Base-by-base conservation (phyloP, 2,888 invertebrate genomes). In the Oegoconia quadripuncta region DNA sequence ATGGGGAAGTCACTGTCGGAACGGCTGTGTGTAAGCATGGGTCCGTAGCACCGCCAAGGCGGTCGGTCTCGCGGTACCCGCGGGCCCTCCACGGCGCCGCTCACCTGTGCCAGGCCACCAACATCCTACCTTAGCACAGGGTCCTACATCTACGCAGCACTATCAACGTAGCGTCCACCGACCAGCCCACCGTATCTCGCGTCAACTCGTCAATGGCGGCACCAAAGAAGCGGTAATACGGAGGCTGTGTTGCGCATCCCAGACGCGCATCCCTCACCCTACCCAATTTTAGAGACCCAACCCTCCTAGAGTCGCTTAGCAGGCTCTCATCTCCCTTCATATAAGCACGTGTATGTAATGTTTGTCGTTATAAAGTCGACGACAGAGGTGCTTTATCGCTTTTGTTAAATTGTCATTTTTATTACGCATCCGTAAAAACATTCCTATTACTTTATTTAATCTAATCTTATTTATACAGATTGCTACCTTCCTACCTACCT, bases 1-100 rank as follows among this genome's bases (percentile, higher is more conserved):
- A 93, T 91, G 65, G 94, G 94, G 84, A 94, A 94, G 83, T 94
- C 94, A 68, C 94, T 93, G 74, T 94, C 94, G 77, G 94, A 94
- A 83, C 93, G 93, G 75, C 94, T 94, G 88, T 94, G 94, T 54
- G 93, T 94, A 74, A 94, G 89, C 92, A 94, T 94, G 74, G 91
- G 90, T 77, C 90, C 91, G 77, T 90, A 90, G 74, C 90, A 90
- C 76, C 90, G 90, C 70, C 90, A 89, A 70, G 89, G 79, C 78
- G 86, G 80, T 59, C 74, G 80, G 64, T 82, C 81, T 63, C 79
- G 83, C 68, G 70, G 77, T 71, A 75, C 76, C 68, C 88, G 88
- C 67, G 76, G 84, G 74, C 88, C 84, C 78, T 86, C 88, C 88
- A 88, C 82, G 73, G 72, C 65, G 62, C 69, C 68, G 73, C 77